phyloP scores from a whole-genome alignment of 1,140 invertebrate genomes.

The Musca vetustissima region DNA sequence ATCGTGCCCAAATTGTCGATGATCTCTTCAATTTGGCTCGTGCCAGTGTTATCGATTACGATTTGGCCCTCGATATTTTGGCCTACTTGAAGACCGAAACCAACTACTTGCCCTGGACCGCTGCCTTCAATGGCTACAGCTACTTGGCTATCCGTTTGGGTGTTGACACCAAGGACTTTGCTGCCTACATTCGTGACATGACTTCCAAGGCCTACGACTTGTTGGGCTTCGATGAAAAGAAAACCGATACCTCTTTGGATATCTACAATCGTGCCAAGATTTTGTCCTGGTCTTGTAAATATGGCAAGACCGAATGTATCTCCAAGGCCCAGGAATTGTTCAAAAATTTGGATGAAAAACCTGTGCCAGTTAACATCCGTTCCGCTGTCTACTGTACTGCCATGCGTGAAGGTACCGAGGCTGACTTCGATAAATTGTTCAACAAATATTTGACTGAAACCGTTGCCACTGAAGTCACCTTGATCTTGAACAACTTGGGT shows the following conservation, averaged over 20 bases:
- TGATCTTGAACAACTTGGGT: conserved; percentile 61
- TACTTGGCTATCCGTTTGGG: conserved; percentile 45
- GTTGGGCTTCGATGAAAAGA: conserved; percentile 42
- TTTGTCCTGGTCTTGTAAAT: conserved; percentile 59
- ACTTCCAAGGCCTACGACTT: conserved; percentile 39
- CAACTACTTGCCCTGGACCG: conserved; percentile 67
- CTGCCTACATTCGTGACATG: conserved; percentile 37
- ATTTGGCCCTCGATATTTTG: conserved; percentile 61
- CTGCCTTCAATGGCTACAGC: conserved; percentile 61
- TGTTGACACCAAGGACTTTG: conserved; percentile 39
- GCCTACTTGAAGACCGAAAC: conserved; percentile 64
- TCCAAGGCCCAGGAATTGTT: conserved; percentile 43
- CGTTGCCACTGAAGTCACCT: conserved; percentile 60
- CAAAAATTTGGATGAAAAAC: conserved; percentile 31
- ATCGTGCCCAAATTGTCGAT: conserved; percentile 79
- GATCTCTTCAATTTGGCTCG: conserved; percentile 70
- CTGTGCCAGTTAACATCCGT: conserved; percentile 60
- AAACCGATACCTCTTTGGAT: conserved; percentile 38
- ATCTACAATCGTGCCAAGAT: conserved; percentile 54
- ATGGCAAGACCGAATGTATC: conserved; percentile 57
- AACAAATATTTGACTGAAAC: conserved; percentile 56
- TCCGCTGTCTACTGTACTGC: conserved; percentile 63
- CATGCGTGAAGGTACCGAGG: conserved; percentile 55
- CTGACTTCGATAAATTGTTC: conserved; percentile 60
- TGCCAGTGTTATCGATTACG: conserved; percentile 54